Conservation (phyloP, 2,888 invertebrate genomes). For the Conistra vaccinii region DNA sequence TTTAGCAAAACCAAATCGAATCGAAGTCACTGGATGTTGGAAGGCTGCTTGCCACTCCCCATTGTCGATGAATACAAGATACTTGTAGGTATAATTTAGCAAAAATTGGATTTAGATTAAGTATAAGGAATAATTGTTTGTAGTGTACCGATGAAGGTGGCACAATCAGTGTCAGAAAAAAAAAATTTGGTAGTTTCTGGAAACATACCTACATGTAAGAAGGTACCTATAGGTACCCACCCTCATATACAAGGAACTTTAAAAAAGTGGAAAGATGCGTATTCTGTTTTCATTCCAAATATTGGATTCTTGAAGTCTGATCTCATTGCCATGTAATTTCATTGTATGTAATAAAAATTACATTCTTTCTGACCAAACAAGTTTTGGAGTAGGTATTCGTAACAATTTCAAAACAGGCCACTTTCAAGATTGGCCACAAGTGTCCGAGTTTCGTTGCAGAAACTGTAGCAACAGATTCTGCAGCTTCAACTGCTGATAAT, state of each 20-base stretch:
- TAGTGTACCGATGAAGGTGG: too few relatives aligned
- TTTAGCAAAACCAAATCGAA: neutral
- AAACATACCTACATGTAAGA: neutral
- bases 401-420: constrained; percentile 19
- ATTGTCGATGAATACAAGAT: too few relatives aligned
- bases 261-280: neutral
- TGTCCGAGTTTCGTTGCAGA: constrained; percentile 29
- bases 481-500: constrained; percentile 16
- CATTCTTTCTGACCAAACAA: constrained; percentile 23
- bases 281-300: too few relatives aligned
- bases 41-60: too few relatives aligned
- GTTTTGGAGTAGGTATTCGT: constrained; percentile 22
- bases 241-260: neutral
- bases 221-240: neutral
- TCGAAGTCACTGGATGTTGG: too few relatives aligned
- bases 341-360: neutral
- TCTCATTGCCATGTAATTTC: constrained; percentile 1
- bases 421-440: neutral
- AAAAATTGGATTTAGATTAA: too few relatives aligned
- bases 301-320: neutral
- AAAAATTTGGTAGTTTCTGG: too few relatives aligned
- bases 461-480: constrained; percentile 7
- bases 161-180: too few relatives aligned
- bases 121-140: too few relatives aligned
- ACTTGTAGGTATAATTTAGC: too few relatives aligned